Evolutionary conservation across 2,113 vertebrate species (phyloP).

Genomic region (Odobenus rosmarus): DNA sequence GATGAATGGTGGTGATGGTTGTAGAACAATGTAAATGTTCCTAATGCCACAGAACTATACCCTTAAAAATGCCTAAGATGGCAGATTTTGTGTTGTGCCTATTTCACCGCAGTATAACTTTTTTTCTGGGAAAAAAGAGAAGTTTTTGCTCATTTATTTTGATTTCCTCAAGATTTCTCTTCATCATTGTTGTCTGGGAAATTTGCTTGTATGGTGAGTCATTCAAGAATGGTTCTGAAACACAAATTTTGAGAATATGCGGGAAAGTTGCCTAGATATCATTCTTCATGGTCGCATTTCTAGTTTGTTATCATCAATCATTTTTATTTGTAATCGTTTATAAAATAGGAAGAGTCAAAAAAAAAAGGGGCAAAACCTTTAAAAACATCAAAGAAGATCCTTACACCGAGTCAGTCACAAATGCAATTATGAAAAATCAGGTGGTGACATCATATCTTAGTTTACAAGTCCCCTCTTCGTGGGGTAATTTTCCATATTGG

Average conservation of each 20-base stretch:
- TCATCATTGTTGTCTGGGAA: not conserved
- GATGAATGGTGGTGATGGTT: not conserved
- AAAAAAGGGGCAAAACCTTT: not conserved
- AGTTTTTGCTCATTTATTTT: not conserved
- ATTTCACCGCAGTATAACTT: not conserved
- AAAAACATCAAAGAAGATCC: not conserved
- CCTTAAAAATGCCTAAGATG: not conserved
- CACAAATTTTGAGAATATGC: not conserved
- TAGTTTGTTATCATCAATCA: not conserved
- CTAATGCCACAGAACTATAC: not conserved
- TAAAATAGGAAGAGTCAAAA: not conserved
- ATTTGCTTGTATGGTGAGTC: not conserved
- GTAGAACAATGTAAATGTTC: not conserved
- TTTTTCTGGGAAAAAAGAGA: not conserved
- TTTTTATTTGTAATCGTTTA: constrained; percentile 35
- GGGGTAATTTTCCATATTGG: constrained; percentile 50
- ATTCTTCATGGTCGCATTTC: not conserved
- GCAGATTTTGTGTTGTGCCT: not conserved
- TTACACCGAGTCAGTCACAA: not conserved
- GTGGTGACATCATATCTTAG: not conserved
- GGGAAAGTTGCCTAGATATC: not conserved
- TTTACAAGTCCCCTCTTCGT: constrained; percentile 30
- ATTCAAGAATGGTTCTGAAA: constrained; percentile 1
- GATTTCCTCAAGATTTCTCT: not conserved
- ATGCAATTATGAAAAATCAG: not conserved